Conservation (phyloP, 2,797 vertebrate genomes). For the Cyclura pinguis region DNA sequence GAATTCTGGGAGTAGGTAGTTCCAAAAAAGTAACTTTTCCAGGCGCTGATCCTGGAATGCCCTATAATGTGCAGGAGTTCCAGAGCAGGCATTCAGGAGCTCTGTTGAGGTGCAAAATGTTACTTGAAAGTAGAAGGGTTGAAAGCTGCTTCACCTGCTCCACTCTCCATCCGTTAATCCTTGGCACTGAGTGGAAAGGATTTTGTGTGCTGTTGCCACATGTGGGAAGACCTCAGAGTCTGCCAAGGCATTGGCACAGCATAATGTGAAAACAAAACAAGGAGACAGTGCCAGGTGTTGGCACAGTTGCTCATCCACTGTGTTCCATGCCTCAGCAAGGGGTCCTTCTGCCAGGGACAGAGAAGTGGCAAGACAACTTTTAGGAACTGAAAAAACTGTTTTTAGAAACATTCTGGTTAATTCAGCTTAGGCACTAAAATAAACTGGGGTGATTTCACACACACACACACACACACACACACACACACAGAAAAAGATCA, state of each 20-base stretch:
- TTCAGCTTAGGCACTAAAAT: not conserved
- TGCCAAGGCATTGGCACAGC: not conserved
- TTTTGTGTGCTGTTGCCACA: not conserved
- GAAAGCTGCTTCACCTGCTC: not conserved
- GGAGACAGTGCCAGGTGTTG: not conserved
- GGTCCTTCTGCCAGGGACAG: not conserved
- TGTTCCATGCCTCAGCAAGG: not conserved
- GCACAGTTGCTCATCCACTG: not conserved
- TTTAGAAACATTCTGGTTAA: not conserved
- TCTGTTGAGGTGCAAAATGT: not conserved
- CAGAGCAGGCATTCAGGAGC: not conserved
- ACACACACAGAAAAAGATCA: too few species aligned
- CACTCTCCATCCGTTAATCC: not conserved
- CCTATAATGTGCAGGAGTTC: not conserved
- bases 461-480: not conserved
- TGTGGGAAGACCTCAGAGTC: not conserved
- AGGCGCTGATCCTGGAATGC: not conserved
- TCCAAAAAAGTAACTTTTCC: not conserved
- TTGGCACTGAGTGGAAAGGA: not conserved
- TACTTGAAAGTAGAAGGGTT: not conserved
- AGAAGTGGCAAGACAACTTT: not conserved
- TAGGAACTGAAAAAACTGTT: not conserved
- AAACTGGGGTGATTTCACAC: not conserved
- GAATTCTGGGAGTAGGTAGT: too few species aligned
- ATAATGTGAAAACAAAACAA: not conserved